A percentile compares a stretch with the other conserved stretches of the same genome.
Conservation (phyloP, 2,113 vertebrate species). For the Sceloporus tristichus region DNA sequence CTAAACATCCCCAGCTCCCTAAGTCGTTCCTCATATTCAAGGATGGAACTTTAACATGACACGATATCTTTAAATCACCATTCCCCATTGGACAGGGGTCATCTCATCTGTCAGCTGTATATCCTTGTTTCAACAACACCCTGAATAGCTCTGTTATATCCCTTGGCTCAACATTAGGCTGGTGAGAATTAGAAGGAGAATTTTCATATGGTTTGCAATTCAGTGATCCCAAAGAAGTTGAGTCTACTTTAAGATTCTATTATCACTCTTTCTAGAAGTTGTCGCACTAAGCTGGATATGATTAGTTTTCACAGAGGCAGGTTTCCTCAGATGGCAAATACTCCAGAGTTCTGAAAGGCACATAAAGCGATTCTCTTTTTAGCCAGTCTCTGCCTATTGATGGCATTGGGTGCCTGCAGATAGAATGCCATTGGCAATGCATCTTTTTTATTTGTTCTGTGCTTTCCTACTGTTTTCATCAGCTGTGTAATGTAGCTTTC, state of each 20-base stretch:
- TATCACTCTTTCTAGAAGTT: not conserved
- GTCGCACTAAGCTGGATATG: not conserved
- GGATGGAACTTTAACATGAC: not conserved
- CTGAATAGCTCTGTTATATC: not conserved
- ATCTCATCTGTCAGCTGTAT: not conserved
- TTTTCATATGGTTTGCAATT: not conserved
- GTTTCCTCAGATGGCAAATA: constrained; percentile 31
- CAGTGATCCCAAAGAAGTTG: not conserved
- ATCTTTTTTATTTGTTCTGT: constrained; percentile 53
- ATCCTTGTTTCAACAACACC: not conserved
- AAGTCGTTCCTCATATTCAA: no score
- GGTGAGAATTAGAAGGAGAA: not conserved
- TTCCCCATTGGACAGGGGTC: not conserved
- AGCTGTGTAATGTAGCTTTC: constrained; percentile 62
- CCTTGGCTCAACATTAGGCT: not conserved
- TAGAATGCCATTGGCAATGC: constrained; percentile 18
- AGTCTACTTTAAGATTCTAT: not conserved
- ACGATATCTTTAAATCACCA: not conserved
- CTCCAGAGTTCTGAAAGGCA: constrained; percentile 35
- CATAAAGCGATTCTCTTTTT: constrained; percentile 23
- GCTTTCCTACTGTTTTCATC: constrained; percentile 64
- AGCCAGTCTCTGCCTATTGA: constrained; percentile 40
- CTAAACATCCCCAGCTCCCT: no score
- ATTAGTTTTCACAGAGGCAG: not conserved
- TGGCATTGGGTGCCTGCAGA: constrained; percentile 40